Conservation (phyloP, 2,113 vertebrate species). For the Urocitellus parryii region DNA sequence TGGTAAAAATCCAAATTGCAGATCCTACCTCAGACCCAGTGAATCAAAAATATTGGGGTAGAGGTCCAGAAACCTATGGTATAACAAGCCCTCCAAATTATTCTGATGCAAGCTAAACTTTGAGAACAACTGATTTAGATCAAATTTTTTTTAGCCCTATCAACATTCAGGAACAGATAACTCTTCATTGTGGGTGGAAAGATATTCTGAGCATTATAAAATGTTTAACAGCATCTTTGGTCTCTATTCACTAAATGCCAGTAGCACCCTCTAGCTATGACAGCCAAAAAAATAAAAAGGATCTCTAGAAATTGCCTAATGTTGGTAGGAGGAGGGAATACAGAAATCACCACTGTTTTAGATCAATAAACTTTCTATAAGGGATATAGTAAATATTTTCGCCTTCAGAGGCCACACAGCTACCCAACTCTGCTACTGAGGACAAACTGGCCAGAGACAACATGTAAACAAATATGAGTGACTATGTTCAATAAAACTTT, state of each 20-base stretch:
- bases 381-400: neutral
- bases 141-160: slow-evolving; percentile 38
- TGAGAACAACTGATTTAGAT: slow-evolving; percentile 15
- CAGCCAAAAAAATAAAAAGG: slow-evolving; percentile 37
- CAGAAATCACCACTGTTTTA: slow-evolving; percentile 43
- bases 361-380: slow-evolving; percentile 45
- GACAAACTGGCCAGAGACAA: slow-evolving; percentile 26
- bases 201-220: neutral
- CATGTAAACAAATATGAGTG: slow-evolving; percentile 26
- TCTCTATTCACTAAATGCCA: slow-evolving; percentile 17
- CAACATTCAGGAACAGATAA: slow-evolving; percentile 27
- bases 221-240: neutral
- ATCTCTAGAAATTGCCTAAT: slow-evolving; percentile 26
- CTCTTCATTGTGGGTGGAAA: neutral
- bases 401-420: neutral
- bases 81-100: slow-evolving; percentile 54
- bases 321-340: neutral
- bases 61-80: neutral
- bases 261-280: neutral
- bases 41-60: slow-evolving; percentile 16
- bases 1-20: neutral
- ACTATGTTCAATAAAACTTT: slow-evolving; percentile 25
- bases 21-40: neutral
- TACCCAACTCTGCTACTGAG: neutral
- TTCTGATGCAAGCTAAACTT: slow-evolving; percentile 2